These are phyloP conservation scores for Chironomus tepperi DNA, from an alignment of 1,140 invertebrate species.

Conservation along the genomic window DNA sequence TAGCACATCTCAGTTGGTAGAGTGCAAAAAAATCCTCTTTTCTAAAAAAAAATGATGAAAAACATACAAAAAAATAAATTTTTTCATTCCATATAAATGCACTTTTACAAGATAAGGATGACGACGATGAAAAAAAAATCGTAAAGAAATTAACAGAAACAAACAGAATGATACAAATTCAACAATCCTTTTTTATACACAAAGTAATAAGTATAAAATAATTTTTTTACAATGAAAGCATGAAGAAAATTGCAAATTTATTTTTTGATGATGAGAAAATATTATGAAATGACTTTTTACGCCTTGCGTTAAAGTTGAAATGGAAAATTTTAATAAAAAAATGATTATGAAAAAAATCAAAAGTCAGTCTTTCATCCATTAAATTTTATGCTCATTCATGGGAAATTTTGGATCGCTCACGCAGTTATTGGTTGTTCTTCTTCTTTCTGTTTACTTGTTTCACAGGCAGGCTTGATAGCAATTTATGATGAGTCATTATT, in stretches of 20 bases:
- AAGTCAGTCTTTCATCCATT: no score
- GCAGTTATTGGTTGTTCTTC: no score
- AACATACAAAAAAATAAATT: neutral
- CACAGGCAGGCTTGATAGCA: no score
- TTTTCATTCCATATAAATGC: neutral
- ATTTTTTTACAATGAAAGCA: conserved; percentile 8
- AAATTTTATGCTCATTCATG: no score
- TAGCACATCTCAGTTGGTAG: neutral
- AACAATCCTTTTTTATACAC: conserved; percentile 14
- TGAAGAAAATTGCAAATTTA: conserved; percentile 14
- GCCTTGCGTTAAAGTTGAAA: neutral
- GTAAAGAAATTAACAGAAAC: neutral
- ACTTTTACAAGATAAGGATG: conserved; percentile 3
- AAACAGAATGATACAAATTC: conserved; percentile 3
- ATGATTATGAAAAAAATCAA: neutral
- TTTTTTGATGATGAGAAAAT: conserved; percentile 14
- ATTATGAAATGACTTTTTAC: neutral
- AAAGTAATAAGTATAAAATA: conserved; percentile 1
- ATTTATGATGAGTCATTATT: no score
- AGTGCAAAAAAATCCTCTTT: neutral
- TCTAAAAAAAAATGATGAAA: neutral
- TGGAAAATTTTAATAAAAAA: conserved; percentile 5
- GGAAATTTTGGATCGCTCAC: no score
- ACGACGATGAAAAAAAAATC: no score
- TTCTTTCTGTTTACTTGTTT: no score